Percentiles rank a stretch among this genome's conserved stretches.
Evolutionary conservation across 2,888 invertebrate genomes (phyloP).

Genomic region (Philhelius pedissequus): DNA sequence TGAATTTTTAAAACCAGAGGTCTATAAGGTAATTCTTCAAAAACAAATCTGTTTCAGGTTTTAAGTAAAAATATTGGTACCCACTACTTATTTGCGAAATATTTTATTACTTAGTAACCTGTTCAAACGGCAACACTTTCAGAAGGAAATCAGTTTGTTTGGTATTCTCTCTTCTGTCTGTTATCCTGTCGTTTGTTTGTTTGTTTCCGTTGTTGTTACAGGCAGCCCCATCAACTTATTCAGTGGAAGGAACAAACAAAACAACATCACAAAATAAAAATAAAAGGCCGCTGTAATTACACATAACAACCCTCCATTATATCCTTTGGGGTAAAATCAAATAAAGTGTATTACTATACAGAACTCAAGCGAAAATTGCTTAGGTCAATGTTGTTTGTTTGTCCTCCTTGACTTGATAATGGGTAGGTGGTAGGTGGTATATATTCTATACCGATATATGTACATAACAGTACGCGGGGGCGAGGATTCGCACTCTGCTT

Average conservation of each 20-base stretch:
- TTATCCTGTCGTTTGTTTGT: constrained; percentile 59
- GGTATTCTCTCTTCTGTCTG: constrained; percentile 53
- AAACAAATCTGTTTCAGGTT: too few species aligned
- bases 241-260: constrained; percentile 36
- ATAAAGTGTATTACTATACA: constrained; percentile 67
- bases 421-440: neutral
- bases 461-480: neutral
- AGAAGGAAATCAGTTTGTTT: constrained; percentile 35
- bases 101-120: too few species aligned
- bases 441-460: too few species aligned
- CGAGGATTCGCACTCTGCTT: neutral
- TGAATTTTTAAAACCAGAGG: too few species aligned
- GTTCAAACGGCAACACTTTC: constrained; percentile 1
- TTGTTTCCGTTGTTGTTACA: constrained; percentile 58
- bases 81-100: too few species aligned
- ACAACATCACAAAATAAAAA: constrained; percentile 31
- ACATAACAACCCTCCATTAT: constrained; percentile 66
- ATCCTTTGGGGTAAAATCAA: constrained; percentile 62
- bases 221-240: constrained; percentile 54
- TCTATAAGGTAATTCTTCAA: too few species aligned
- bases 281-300: constrained; percentile 60
- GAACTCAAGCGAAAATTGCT: constrained; percentile 66
- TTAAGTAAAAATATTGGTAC: too few species aligned
- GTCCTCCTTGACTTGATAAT: constrained; percentile 38
- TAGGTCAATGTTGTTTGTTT: constrained; percentile 66